Percentiles rank a stretch among this genome's conserved stretches.
These are phyloP conservation scores for Triplophysa siluroides DNA, from an alignment of 2,113 vertebrate genomes.

Conservation along the genomic window DNA sequence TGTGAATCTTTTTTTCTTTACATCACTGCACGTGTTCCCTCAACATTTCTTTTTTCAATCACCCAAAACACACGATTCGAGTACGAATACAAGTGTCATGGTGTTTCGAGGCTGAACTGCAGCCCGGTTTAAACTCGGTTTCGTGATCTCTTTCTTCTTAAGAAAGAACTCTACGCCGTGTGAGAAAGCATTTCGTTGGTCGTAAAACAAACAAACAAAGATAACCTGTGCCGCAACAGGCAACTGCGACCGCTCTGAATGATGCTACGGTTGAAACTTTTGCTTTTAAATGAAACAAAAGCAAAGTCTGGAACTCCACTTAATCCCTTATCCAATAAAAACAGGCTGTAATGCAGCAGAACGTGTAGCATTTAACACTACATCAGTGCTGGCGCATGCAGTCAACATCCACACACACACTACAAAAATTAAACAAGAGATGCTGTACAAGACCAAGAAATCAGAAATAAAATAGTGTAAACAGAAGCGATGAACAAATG, in stretches of 20 bases:
- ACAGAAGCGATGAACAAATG: background rate
- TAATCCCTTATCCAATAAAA: constrained; percentile 51
- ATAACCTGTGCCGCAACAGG: constrained; percentile 2
- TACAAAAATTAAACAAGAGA: background rate
- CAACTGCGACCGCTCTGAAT: constrained; percentile 19
- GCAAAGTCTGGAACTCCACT: constrained; percentile 29
- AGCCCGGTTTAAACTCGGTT: constrained; percentile 3
- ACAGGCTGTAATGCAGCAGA: constrained; percentile 44
- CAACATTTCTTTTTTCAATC: background rate
- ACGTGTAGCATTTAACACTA: constrained; percentile 32
- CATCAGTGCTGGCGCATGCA: constrained; percentile 17
- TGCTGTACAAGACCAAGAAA: background rate
- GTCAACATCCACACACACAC: constrained; percentile 15
- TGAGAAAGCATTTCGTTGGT: constrained; percentile 3
- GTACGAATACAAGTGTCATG: too few relatives aligned
- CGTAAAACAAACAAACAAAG: background rate
- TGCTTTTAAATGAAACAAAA: constrained; percentile 46
- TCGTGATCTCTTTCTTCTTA: background rate
- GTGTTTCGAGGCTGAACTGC: constrained; percentile 8
- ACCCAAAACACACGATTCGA: too few relatives aligned
- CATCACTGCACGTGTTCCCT: constrained; percentile 27
- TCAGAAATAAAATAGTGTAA: background rate
- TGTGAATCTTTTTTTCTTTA: constrained; percentile 4
- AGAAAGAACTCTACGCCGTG: background rate
- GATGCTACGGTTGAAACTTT: constrained; percentile 45